phyloP scores from a whole-genome alignment of 2,888 invertebrate species.

The Caenorhabditis doughertyi region DNA sequence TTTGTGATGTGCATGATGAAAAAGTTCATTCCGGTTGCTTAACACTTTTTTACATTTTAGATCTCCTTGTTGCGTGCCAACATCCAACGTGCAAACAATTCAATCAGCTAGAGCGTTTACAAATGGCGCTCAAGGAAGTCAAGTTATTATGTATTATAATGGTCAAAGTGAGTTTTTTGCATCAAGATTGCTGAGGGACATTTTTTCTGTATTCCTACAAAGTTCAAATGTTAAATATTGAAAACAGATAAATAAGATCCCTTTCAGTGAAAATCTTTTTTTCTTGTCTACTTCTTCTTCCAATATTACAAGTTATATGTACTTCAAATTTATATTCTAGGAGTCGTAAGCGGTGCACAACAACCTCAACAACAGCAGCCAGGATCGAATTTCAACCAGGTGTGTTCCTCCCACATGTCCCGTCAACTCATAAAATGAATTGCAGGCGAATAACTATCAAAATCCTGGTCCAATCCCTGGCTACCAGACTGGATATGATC shows the following conservation, averaged over 20 bases:
- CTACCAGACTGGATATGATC: slow-evolving; percentile 45
- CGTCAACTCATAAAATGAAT: background rate
- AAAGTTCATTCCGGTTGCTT: slow-evolving; percentile 12
- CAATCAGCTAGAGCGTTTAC: slow-evolving; percentile 58
- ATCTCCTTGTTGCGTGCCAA: slow-evolving; percentile 55
- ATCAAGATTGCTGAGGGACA: too few species aligned
- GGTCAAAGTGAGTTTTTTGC: slow-evolving; percentile 55
- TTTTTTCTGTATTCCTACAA: too few species aligned
- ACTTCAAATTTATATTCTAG: slow-evolving; percentile 32
- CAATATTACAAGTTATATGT: too few species aligned
- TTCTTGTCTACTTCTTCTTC: too few species aligned
- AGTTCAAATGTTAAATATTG: too few species aligned
- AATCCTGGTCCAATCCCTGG: slow-evolving; percentile 60
- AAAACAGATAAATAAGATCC: too few species aligned
- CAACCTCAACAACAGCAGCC: slow-evolving; percentile 22
- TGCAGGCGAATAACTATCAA: slow-evolving; percentile 54
- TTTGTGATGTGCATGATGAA: slow-evolving; percentile 23
- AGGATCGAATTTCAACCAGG: slow-evolving; percentile 59
- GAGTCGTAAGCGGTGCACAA: slow-evolving; percentile 41
- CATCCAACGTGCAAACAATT: slow-evolving; percentile 64
- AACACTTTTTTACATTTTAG: slow-evolving; percentile 34
- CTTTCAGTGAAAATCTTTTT: too few species aligned
- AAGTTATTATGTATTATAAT: slow-evolving; percentile 65
- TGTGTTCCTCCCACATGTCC: slow-evolving; percentile 25
- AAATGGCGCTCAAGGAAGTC: slow-evolving; percentile 60